Evolutionary conservation across 2,888 invertebrate genomes (phyloP).

Genomic region (Apotomis turbidana): DNA sequence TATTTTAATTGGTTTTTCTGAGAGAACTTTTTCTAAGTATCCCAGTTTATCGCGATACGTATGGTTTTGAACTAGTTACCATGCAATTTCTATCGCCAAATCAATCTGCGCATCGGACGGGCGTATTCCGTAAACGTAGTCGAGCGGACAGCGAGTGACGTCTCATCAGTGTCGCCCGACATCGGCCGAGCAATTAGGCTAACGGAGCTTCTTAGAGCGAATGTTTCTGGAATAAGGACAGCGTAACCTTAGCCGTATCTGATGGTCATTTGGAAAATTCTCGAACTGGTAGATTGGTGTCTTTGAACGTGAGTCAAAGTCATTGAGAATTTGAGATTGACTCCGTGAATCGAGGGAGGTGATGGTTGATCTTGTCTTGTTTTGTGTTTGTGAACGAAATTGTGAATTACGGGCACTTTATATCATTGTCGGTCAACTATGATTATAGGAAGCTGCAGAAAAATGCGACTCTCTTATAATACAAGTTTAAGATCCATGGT

Average conservation of each 20-base stretch:
- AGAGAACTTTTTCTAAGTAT: no score
- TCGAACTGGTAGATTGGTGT: constrained; percentile 2
- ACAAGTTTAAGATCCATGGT: no score
- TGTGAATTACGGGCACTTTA: no score
- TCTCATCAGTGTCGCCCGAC: constrained; percentile 64
- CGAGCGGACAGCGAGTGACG: constrained; percentile 57
- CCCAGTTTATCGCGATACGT: neutral
- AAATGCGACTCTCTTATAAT: no score
- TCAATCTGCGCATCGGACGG: constrained; percentile 52
- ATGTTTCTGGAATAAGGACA: constrained; percentile 16
- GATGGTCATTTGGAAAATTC: constrained; percentile 30
- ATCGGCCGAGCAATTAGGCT: constrained; percentile 68
- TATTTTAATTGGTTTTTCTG: no score
- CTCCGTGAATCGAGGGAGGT: neutral
- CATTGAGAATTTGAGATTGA: constrained; percentile 1
- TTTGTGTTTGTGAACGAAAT: neutral
- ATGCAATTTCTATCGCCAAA: constrained; percentile 59
- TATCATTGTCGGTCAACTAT: no score
- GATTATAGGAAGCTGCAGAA: no score
- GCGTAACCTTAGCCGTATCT: constrained; percentile 33
- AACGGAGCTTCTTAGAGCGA: constrained; percentile 52
- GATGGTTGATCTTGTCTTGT: neutral
- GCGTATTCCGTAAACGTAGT: constrained; percentile 63
- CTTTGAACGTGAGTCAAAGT: neutral
- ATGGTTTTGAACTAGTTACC: constrained; percentile 47